Evolutionary conservation across 2,797 vertebrate species (phyloP), one percentile per base, ranked within the genome.

Genomic region (Sebastiscus albofasciatus): DNA sequence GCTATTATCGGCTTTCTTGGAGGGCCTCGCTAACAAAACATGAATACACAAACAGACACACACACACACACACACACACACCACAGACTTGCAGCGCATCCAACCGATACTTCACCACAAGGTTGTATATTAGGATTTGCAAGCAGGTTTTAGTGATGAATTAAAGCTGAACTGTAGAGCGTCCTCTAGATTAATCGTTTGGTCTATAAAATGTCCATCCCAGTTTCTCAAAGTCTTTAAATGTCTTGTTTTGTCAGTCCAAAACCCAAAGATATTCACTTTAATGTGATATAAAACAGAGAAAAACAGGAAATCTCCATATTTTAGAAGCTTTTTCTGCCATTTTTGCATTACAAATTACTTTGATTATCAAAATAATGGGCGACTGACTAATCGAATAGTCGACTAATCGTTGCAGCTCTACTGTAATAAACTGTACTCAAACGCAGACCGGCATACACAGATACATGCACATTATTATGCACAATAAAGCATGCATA

Each of bases 1-100:
- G 80, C 90, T 83, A 78, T 94, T 91, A 92, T 92, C 90, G 68
- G 72, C 85, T 85, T 77, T 87, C 88, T 90, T 86, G 78, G 71
- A 88, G 79, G 73, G 79, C 73, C 78, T 80, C 29, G 42, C 80
- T 56, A 39, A 29, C 82, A 54, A 69, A 83, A 90, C 86, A 74
- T 33, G 76, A 86, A 85, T 26, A 79, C 89, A 76, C 77, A 91
- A 36, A 75, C 68, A 82, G 36, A 80, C 65, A 83, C 33, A 80
- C 65, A 70, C 67, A 79, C 88, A 74, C 77, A 91, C 33, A 75
- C 66, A 83, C 31, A 80, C 64, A 70, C 67, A 67, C 72, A 74
- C 73, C 14, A 24, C 67, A 73, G 61, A 71, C 83, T 76, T 56
- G 79, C 72, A 49, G 14, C 8, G 22, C 81, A 39, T 79, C 68